Percentiles rank a stretch among this genome's conserved stretches.
phyloP scores from a whole-genome alignment of 2,113 vertebrate species.

The Myiozetetes cayanensis region DNA sequence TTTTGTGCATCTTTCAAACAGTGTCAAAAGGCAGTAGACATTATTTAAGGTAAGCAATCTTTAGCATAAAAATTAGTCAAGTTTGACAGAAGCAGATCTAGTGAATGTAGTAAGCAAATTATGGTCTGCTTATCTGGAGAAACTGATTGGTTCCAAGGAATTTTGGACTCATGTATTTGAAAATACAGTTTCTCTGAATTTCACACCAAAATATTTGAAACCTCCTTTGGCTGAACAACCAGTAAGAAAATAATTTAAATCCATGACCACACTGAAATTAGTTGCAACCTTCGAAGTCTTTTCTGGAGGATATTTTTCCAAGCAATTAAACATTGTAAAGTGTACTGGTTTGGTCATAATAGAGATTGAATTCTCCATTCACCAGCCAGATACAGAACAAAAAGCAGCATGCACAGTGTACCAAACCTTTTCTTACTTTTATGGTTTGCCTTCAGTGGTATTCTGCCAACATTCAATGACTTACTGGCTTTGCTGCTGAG shows the following conservation, averaged over 20 bases:
- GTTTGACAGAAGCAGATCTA: neutral
- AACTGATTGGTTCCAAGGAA: neutral
- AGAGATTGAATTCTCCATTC: neutral
- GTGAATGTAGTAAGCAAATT: neutral
- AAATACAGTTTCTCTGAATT: neutral
- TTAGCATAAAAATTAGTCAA: neutral
- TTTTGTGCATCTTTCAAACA: neutral
- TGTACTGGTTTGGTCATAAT: neutral
- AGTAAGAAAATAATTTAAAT: neutral
- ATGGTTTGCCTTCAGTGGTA: neutral
- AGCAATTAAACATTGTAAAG: neutral
- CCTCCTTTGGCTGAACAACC: neutral
- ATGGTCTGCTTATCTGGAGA: neutral
- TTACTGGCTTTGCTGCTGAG: neutral
- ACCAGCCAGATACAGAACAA: neutral
- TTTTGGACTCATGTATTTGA: neutral
- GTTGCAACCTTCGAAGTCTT: neutral
- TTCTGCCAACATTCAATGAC: neutral
- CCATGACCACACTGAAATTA: neutral
- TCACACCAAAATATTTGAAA: neutral
- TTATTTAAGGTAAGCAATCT: neutral
- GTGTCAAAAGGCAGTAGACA: neutral
- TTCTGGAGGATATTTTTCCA: neutral
- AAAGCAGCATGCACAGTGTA: neutral
- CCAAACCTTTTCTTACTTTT: neutral